Percentiles rank a stretch among this genome's conserved stretches.
Evolutionary conservation across 2,888 invertebrate species (phyloP).

Genomic region (Glomeris marginata): DNA sequence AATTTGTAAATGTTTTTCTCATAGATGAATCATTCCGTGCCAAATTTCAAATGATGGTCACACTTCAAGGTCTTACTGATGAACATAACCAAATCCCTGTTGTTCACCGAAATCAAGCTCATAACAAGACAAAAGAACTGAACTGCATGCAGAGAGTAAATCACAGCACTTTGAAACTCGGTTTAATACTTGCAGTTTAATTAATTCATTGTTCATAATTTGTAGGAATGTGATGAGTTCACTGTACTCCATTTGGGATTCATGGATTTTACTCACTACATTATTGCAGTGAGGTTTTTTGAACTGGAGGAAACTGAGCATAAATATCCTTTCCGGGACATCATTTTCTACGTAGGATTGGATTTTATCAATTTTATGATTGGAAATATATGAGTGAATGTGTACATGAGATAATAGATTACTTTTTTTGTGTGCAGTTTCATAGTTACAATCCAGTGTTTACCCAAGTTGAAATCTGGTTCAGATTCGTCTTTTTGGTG

Average conservation of each 20-base stretch:
- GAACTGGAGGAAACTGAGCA: conserved; percentile 71
- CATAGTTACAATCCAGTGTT: conserved; percentile 92
- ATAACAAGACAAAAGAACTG: conserved; percentile 68
- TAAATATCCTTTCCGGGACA: conserved; percentile 64
- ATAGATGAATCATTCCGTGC: conserved; percentile 80
- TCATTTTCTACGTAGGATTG: conserved; percentile 31
- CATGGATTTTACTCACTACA: conserved; percentile 73
- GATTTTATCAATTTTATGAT: neutral
- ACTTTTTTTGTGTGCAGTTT: conserved; percentile 49
- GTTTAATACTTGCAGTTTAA: neutral
- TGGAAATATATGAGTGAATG: neutral
- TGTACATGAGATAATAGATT: neutral
- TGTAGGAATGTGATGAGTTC: conserved; percentile 68
- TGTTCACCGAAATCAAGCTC: conserved; percentile 43
- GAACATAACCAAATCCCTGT: conserved; percentile 56
- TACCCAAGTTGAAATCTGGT: conserved; percentile 95
- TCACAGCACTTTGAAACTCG: neutral
- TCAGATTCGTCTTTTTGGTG: conserved; percentile 79
- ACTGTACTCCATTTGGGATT: conserved; percentile 78
- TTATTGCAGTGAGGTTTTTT: conserved; percentile 66
- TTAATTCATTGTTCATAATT: conserved; percentile 10
- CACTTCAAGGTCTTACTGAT: conserved; percentile 61
- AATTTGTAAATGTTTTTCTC: conserved; percentile 5
- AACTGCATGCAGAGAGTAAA: conserved; percentile 47
- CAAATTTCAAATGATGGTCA: conserved; percentile 69